Conservation (phyloP, 2,113 vertebrate genomes). For the Myotis brandtii region DNA sequence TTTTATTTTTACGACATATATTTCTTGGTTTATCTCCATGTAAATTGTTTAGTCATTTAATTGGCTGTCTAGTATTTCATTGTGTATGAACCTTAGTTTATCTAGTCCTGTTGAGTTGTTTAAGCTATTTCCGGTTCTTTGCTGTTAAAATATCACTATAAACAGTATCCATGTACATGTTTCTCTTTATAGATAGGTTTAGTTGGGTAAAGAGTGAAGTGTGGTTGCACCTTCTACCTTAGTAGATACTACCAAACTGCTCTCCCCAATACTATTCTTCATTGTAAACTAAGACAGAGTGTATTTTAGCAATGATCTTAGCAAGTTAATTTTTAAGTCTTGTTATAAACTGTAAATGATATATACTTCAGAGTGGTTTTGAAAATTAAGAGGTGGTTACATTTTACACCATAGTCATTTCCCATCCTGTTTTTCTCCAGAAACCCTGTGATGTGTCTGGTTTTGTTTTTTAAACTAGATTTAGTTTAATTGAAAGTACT, state of each 20-base stretch:
- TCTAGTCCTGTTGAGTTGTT: neutral
- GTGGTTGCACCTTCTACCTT: neutral
- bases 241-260: neutral
- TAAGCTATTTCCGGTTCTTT: neutral
- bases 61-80: neutral
- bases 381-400: conserved; percentile 27
- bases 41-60: neutral
- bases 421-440: neutral
- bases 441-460: neutral
- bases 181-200: conserved; percentile 20
- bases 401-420: neutral
- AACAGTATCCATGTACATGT: neutral
- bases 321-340: conserved; percentile 11
- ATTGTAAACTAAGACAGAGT: conserved; percentile 29
- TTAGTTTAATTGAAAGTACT: conserved; percentile 32
- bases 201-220: neutral
- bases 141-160: neutral
- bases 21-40: neutral
- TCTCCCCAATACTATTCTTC: neutral
- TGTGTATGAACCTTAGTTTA: neutral
- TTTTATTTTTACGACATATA: neutral
- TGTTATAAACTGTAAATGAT: conserved; percentile 10
- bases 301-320: neutral
- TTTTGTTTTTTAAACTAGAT: neutral
- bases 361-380: neutral